Evolutionary conservation across 2,797 vertebrate genomes (phyloP).

Genomic region (Betta splendens): DNA sequence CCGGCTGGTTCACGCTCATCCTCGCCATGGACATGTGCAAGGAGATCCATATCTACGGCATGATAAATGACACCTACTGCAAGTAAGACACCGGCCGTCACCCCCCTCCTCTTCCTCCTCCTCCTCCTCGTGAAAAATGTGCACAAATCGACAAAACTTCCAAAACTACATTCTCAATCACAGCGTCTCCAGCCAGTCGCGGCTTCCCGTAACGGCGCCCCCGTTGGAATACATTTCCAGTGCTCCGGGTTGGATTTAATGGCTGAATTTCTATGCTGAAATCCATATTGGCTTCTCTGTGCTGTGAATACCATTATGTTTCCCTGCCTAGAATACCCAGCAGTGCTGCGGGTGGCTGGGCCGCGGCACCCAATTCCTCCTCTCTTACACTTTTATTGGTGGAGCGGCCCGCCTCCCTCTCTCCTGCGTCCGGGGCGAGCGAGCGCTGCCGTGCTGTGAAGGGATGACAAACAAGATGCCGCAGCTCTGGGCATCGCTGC

Average conservation of each 20-base stretch:
- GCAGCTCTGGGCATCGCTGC: constrained; percentile 35
- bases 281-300: constrained; percentile 58
- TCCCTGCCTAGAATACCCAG: constrained; percentile 41
- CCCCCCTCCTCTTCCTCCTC: background rate
- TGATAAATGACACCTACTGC: constrained; percentile 99
- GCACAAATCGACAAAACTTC: constrained; percentile 10
- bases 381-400: constrained; percentile 32
- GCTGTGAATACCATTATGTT: constrained; percentile 56
- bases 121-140: constrained; percentile 34
- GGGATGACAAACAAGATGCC: constrained; percentile 58
- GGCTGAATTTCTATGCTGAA: constrained; percentile 60
- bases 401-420: constrained; percentile 19
- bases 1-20: constrained; percentile 98
- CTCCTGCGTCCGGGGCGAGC: constrained; percentile 44
- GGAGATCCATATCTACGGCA: constrained; percentile 95
- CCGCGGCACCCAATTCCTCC: constrained; percentile 25
- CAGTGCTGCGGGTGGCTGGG: constrained; percentile 35
- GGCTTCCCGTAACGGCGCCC: constrained; percentile 19
- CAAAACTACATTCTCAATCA: constrained; percentile 50
- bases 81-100: constrained; percentile 85
- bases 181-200: constrained; percentile 23
- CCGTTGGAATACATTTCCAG: constrained; percentile 48
- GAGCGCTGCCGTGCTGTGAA: constrained; percentile 47
- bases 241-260: constrained; percentile 57
- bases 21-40: constrained; percentile 99